A percentile compares a stretch with the other conserved stretches of the same genome.
Conservation (phyloP, 2,113 vertebrate genomes). For the Ceyx cyanopectus region DNA sequence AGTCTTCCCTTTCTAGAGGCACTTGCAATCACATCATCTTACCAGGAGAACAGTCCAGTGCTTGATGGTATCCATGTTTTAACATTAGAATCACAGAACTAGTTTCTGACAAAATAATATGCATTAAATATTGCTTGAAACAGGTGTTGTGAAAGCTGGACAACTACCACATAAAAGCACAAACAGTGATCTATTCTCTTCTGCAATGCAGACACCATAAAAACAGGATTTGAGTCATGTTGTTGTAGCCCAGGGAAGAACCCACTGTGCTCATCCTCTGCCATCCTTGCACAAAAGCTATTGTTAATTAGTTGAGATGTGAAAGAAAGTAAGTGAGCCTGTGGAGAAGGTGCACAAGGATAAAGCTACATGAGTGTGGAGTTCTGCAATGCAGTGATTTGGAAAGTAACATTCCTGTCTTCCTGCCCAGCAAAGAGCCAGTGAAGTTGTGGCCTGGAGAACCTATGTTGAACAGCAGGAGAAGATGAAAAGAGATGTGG, state of each 20-base stretch:
- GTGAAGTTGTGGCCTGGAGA: slow-evolving; percentile 91
- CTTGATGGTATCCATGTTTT: not conserved
- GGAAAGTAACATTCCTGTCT: not conserved
- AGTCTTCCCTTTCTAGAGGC: not conserved
- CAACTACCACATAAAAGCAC: not conserved
- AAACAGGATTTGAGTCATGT: not conserved
- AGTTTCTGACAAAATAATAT: not conserved
- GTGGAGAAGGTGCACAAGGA: not conserved
- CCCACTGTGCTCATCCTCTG: not conserved
- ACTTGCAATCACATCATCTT: not conserved
- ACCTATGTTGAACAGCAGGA: slow-evolving; percentile 79
- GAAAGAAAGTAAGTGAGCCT: not conserved
- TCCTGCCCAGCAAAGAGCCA: slow-evolving; percentile 84
- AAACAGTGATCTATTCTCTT: not conserved
- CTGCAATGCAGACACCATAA: not conserved
- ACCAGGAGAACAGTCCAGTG: not conserved
- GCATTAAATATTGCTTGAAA: not conserved
- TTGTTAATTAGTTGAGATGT: not conserved
- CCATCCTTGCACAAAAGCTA: not conserved
- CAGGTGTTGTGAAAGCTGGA: not conserved
- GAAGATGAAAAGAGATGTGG: slow-evolving; percentile 79
- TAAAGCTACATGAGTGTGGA: not conserved
- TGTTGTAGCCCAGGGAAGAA: not conserved
- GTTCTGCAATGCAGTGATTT: not conserved
- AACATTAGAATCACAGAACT: not conserved